Percentiles rank a stretch among this genome's conserved stretches.
Conservation (phyloP, 2,888 invertebrate species). For the Drosophila melanosoma region DNA sequence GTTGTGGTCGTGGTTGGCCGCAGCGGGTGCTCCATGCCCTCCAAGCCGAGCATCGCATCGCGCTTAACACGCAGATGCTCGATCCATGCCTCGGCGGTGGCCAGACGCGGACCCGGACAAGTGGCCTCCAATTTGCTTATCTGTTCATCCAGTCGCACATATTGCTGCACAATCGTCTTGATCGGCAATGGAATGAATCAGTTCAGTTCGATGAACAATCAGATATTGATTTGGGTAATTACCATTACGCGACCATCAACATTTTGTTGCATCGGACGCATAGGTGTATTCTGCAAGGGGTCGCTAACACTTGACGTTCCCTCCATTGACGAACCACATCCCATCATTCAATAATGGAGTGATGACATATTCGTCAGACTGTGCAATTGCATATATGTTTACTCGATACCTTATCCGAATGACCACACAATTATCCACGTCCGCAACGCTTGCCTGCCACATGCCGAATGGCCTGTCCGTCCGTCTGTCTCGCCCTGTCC, state of each 20-base stretch:
- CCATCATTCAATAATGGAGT: conserved; percentile 64
- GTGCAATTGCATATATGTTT: conserved; percentile 31
- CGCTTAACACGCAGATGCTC: conserved; percentile 82
- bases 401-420: not conserved
- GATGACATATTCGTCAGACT: conserved; percentile 41
- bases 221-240: conserved; percentile 21
- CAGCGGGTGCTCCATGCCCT: conserved; percentile 45
- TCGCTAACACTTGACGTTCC: conserved; percentile 60
- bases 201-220: not conserved
- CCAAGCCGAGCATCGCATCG: conserved; percentile 70
- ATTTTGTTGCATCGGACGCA: conserved; percentile 53
- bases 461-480: conserved; percentile 48
- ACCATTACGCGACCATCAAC: conserved; percentile 50
- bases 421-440: conserved; percentile 17
- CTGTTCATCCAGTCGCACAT: conserved; percentile 81
- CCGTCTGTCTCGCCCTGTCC: conserved; percentile 33
- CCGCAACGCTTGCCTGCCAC: conserved; percentile 58
- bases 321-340: conserved; percentile 82
- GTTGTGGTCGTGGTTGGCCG: not conserved
- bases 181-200: conserved; percentile 14
- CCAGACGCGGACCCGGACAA: conserved; percentile 84
- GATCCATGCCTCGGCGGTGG: conserved; percentile 84
- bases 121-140: conserved; percentile 82
- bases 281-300: conserved; percentile 46
- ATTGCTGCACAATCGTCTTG: conserved; percentile 78